Percentiles rank a stretch among this genome's conserved stretches.
Conservation (phyloP, 2,797 vertebrate genomes). For the Erithacus rubecula region DNA sequence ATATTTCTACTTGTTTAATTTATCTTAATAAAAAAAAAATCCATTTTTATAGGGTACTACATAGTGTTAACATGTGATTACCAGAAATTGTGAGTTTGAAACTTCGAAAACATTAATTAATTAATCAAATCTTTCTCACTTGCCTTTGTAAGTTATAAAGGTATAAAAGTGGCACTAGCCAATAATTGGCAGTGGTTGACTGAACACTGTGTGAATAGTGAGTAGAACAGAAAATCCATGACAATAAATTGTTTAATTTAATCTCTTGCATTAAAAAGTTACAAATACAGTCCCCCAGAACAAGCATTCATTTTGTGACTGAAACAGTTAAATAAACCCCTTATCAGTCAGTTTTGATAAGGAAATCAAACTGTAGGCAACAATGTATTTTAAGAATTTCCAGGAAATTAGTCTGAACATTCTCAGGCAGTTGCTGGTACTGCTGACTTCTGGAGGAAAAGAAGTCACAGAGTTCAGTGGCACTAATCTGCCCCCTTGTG, state of each 20-base stretch:
- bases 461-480: not conserved
- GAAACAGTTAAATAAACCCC: not conserved
- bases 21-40: not conserved
- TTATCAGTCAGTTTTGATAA: not conserved
- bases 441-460: not conserved
- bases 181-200: not conserved
- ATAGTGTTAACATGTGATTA: not conserved
- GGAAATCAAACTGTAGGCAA: not conserved
- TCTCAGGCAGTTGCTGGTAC: not conserved
- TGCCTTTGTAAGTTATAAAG: not conserved
- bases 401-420: not conserved
- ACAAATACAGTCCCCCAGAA: not conserved
- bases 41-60: not conserved
- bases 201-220: not conserved
- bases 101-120: not conserved
- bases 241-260: not conserved
- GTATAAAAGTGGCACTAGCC: not conserved
- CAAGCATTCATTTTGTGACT: not conserved
- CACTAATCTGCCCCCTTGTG: conserved; percentile 63
- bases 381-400: not conserved
- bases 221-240: not conserved
- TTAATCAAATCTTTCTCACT: not conserved
- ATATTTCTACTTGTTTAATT: not conserved
- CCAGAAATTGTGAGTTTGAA: not conserved
- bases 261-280: not conserved